A percentile compares a stretch with the other conserved stretches of the same genome.
These are phyloP conservation scores for Bimastos eiseni DNA, from an alignment of 2,888 invertebrate genomes.

Conservation along the genomic window DNA sequence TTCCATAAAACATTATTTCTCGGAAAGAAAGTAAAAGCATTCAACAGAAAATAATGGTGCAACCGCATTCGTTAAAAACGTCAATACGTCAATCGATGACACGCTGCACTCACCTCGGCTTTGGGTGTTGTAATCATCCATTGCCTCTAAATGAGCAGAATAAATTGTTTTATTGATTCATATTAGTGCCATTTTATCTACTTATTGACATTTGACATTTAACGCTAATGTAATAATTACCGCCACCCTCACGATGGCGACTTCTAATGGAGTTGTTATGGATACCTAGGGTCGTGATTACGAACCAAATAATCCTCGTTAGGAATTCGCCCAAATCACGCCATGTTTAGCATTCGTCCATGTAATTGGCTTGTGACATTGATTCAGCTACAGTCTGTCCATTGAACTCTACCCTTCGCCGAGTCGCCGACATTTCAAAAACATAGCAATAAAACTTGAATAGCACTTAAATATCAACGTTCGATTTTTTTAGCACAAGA, in stretches of 20 bases:
- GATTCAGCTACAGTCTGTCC: not conserved
- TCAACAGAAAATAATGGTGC: not conserved
- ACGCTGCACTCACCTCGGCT: not conserved
- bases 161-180: not conserved
- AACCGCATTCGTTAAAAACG: not conserved
- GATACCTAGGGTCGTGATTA: not conserved
- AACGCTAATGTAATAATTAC: not conserved
- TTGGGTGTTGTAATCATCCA: not conserved
- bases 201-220: conserved; percentile 6
- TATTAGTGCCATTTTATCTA: not conserved
- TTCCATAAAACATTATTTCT: not conserved
- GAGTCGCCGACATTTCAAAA: not conserved
- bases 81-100: not conserved
- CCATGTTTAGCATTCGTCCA: not conserved
- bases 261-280: conserved; percentile 13
- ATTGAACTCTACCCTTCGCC: not conserved
- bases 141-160: not conserved
- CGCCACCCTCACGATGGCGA: not conserved
- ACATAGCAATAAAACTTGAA: not conserved
- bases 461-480: not conserved
- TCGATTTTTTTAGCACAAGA: not conserved
- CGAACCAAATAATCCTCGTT: not conserved
- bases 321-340: not conserved
- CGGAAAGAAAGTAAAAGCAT: not conserved
- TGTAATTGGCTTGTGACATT: not conserved